Base-by-base conservation (phyloP, 2,797 vertebrate species). In the Anabas testudineus region DNA sequence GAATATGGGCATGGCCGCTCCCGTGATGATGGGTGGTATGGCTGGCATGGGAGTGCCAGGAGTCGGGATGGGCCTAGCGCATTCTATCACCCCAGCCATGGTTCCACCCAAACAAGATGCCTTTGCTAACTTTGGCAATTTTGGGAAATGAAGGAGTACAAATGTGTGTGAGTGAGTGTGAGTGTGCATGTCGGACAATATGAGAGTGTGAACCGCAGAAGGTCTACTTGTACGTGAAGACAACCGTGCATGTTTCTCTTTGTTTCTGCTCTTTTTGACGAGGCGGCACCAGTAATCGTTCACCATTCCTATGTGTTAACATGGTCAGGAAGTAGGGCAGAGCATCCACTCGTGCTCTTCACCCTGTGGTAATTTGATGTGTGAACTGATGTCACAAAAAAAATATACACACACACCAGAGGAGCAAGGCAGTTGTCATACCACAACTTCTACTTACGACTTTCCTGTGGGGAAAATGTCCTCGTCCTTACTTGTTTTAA, bases 61-160 rank as follows among this genome's bases (percentile, higher is more conserved):
- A 69, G 85, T 95, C 76, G 95, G 95, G 37, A 87, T 96, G 85
- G 83, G 87, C 81, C 72, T 89, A 4, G 12, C 77, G 19, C 90
- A 92, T 58, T 73, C 89, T 67, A 84, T 90, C 59, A 53, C 59
- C 30, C 94, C 95, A 68, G 92, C 51, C 18, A 91, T 95, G 92
- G 93, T 96, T 77, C 96, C 95, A 76, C 95, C 97, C 82, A 99
- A 98, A 95, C 96, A 97, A 95, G 97, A 99, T 95, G 97, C 97
- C 96, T 99, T 99, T 74, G 96, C 97, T 93, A 97, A 97, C 93
- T 99, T 99, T 85, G 97, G 96, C 94, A 99, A 96, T 94, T 99
- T 99, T 93, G 96, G 96, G 89, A 99, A 99, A 96, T 99, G 94
- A 95, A 87, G 58, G 57, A 72, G 67, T 64, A 21, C 19, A 66